These are phyloP conservation scores for Calephelis nemesis DNA, from an alignment of 1,140 invertebrate species.

Conservation along the genomic window DNA sequence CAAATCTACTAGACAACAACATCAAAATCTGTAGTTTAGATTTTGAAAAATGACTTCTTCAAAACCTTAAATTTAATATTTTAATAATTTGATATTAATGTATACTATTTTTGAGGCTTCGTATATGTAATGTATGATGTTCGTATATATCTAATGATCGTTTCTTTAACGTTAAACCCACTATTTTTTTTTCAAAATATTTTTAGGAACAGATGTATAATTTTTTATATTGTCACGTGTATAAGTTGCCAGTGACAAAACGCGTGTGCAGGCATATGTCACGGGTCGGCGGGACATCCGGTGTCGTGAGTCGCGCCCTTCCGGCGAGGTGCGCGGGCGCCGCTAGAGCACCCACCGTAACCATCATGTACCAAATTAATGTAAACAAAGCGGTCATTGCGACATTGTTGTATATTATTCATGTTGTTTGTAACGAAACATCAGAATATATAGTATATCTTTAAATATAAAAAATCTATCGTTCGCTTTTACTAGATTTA, in stretches of 20 bases:
- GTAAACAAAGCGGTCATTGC: slow-evolving; percentile 34
- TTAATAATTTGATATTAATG: no score
- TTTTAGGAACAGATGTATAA: background rate
- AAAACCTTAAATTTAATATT: no score
- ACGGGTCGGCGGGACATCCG: slow-evolving; percentile 63
- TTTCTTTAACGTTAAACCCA: no score
- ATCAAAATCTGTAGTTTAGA: no score
- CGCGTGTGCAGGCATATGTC: slow-evolving; percentile 54
- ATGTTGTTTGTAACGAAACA: slow-evolving; percentile 7
- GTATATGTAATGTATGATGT: no score
- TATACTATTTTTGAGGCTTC: no score
- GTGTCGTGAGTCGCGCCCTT: slow-evolving; percentile 71
- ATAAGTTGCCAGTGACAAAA: slow-evolving; percentile 43
- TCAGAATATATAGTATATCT: no score
- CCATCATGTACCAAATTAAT: slow-evolving; percentile 58
- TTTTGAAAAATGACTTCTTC: no score
- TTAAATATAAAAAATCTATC: no score
- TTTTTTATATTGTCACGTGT: slow-evolving; percentile 42
- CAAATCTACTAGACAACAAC: no score
- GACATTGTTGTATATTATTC: slow-evolving; percentile 23
- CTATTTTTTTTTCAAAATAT: background rate
- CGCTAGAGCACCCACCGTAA: slow-evolving; percentile 55
- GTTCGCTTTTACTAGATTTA: no score
- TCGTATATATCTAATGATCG: no score
- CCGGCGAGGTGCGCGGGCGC: slow-evolving; percentile 64